Percentiles rank a stretch among this genome's conserved stretches.
phyloP scores from a whole-genome alignment of 1,140 invertebrate genomes.

The Mesaphorura yosii region DNA sequence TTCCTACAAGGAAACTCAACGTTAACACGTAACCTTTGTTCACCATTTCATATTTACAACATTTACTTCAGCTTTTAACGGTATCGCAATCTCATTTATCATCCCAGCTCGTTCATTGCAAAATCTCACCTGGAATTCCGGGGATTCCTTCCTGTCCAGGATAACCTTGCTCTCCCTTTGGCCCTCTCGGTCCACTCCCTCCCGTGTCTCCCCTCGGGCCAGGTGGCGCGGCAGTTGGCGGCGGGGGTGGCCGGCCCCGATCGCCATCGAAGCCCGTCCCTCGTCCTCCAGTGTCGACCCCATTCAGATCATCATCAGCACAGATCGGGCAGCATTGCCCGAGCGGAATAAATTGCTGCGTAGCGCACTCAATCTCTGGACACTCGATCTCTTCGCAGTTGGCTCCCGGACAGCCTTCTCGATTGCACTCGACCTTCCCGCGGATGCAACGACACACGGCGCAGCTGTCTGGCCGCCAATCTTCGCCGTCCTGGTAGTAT shows the following conservation, averaged over 20 bases:
- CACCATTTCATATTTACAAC: not conserved
- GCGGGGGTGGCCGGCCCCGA: not conserved
- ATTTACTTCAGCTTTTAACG: not conserved
- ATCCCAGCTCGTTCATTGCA: too few species aligned
- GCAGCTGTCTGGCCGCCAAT: conserved; percentile 51
- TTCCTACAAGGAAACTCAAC: conserved; percentile 35
- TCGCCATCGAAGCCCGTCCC: not conserved
- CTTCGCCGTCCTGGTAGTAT: conserved; percentile 48
- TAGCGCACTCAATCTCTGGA: conserved; percentile 37
- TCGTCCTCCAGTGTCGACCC: not conserved
- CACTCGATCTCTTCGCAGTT: conserved; percentile 39
- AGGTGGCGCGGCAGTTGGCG: conserved; percentile 15
- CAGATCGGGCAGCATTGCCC: conserved; percentile 45
- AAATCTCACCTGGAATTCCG: conserved; percentile 46
- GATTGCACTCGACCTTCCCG: conserved; percentile 46
- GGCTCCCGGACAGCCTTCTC: conserved; percentile 33
- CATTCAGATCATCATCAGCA: conserved; percentile 27
- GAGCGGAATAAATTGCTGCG: conserved; percentile 41
- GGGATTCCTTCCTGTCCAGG: conserved; percentile 50
- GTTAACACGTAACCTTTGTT: not conserved
- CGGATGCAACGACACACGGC: conserved; percentile 48
- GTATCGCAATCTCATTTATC: not conserved
- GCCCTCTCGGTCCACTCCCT: conserved; percentile 44
- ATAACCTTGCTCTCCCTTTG: conserved; percentile 45
- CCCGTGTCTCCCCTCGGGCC: conserved; percentile 42